Evolutionary conservation across 2,113 vertebrate species (phyloP), one percentile per base, ranked within the genome.

Genomic region (Ranitomeya variabilis): DNA sequence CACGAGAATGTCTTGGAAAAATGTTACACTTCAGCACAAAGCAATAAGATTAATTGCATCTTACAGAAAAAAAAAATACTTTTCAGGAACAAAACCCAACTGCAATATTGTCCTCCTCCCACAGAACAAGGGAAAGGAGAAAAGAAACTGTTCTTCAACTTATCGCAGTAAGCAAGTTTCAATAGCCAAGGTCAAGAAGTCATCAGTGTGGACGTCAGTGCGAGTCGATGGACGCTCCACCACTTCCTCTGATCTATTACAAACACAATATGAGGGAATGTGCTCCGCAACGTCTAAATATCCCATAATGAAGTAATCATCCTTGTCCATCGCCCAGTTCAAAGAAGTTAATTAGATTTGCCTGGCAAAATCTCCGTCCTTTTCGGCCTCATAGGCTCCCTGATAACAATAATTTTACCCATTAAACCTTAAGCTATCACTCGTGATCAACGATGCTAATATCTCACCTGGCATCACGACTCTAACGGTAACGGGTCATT

Each of bases 301-400:
- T 80, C 62, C 60, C 78, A 80, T 80, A 80, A 80, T 6, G 45
- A 81, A 31, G 77, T 62, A 80, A 79, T 87, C 86, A 87, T 67
- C 86, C 86, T 80, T 87, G 86, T 87, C 86, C 86, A 87, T 69
- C 60, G 52, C 52, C 51, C 74, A 21, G 86, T 64, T 69, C 71
- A 80, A 81, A 78, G 69, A 87, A 80, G 62, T 87, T 87, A 87
- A 87, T 87, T 87, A 80, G 86, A 87, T 80, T 87, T 87, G 62
- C 86, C 77, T 57, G 86, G 51, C 78, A 59, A 51, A 12, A 64
- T 79, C 85, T 52, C 60, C 64, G 51, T 86, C 60, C 76, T 87
- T 18, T 87, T 60, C 67, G 80, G 54, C 45, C 64, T 37, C 55
- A 57, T 51, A 37, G 52, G 21, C 86, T 80, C 64, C 77, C 37